Conservation (phyloP, 2,888 invertebrate genomes). For the Portevinia maculata region DNA sequence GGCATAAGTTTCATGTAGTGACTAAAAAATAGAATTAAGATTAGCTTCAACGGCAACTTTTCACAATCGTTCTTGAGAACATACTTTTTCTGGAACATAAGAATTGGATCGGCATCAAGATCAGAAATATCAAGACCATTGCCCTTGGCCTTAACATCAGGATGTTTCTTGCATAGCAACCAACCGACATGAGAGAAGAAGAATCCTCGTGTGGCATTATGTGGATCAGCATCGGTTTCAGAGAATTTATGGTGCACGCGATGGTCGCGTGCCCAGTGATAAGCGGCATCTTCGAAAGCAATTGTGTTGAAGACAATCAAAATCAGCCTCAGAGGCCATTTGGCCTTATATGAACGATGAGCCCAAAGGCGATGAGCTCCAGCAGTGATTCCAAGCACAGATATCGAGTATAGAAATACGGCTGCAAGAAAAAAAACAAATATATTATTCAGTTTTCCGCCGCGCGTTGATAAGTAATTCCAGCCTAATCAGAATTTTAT, state of each 20-base stretch:
- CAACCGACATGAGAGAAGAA: constrained; percentile 98
- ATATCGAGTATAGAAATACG: constrained; percentile 79
- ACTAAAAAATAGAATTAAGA: constrained; percentile 80
- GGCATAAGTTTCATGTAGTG: constrained; percentile 90
- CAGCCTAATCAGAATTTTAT: constrained; percentile 1
- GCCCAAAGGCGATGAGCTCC: constrained; percentile 97
- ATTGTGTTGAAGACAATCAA: constrained; percentile 91
- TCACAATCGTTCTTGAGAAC: too few species aligned
- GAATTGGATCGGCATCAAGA: constrained; percentile 89
- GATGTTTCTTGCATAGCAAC: constrained; percentile 93
- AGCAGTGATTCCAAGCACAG: constrained; percentile 95
- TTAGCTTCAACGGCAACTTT: background rate
- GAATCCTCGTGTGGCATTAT: constrained; percentile 94
- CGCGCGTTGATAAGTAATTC: constrained; percentile 1
- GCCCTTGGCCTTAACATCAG: constrained; percentile 92
- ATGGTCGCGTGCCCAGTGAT: constrained; percentile 90
- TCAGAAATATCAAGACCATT: constrained; percentile 91
- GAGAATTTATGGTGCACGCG: constrained; percentile 94
- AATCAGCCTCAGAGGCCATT: constrained; percentile 90
- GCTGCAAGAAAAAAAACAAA: constrained; percentile 15
- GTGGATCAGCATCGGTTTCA: constrained; percentile 95
- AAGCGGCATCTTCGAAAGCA: constrained; percentile 91
- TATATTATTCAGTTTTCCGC: background rate
- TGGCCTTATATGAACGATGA: constrained; percentile 96
- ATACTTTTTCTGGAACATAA: constrained; percentile 92